phyloP scores from a whole-genome alignment of 2,888 invertebrate species.

The Hyppa rectilinea region DNA sequence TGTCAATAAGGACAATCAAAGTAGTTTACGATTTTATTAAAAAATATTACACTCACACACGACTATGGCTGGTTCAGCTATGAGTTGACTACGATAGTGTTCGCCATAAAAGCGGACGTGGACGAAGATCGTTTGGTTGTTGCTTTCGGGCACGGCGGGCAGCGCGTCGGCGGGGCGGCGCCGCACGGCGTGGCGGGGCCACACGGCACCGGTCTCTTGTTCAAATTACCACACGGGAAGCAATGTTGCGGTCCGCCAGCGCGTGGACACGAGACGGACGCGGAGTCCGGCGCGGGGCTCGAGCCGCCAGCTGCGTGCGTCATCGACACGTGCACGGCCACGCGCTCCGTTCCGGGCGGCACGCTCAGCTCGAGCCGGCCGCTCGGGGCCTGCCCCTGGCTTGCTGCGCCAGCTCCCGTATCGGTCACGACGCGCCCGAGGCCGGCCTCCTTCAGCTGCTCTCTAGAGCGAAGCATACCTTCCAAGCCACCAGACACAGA shows the following conservation, averaged over 20 bases:
- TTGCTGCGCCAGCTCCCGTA: no score
- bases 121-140: conserved; percentile 30
- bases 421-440: conserved; percentile 67
- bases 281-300: conserved; percentile 1
- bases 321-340: conserved; percentile 62
- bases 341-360: conserved; percentile 63
- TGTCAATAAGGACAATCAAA: background rate
- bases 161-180: background rate
- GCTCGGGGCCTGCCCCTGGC: background rate
- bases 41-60: conserved; percentile 36
- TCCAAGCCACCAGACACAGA: conserved; percentile 17
- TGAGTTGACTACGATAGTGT: conserved; percentile 17
- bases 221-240: conserved; percentile 7
- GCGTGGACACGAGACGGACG: background rate
- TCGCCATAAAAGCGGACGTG: conserved; percentile 27
- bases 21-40: conserved; percentile 33
- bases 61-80: conserved; percentile 16
- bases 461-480: conserved; percentile 47
- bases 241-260: background rate
- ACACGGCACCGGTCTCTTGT: background rate
- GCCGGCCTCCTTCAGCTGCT: conserved; percentile 66
- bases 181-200: background rate
- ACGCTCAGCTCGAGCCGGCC: conserved; percentile 64
- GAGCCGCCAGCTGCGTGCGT: conserved; percentile 4
- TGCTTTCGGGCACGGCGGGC: background rate